phyloP scores from a whole-genome alignment of 2,888 invertebrate species.

The Nycteola revayana region DNA sequence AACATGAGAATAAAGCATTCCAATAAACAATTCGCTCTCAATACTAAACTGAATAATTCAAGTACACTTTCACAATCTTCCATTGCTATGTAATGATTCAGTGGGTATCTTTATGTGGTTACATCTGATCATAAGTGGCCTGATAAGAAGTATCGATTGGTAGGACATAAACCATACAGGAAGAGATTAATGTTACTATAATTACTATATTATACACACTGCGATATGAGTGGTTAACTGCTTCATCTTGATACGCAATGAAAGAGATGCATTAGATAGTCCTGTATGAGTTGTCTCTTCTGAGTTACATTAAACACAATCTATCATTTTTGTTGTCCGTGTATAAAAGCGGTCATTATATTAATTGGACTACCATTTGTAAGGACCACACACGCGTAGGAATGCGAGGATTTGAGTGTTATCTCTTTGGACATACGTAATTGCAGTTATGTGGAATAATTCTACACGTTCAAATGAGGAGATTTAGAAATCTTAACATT shows the following conservation, averaged over 20 bases:
- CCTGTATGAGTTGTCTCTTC: not conserved
- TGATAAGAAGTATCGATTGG: conserved; percentile 52
- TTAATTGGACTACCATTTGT: not conserved
- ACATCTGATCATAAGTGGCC: conserved; percentile 63
- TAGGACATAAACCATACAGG: conserved; percentile 48
- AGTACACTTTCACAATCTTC: conserved; percentile 35
- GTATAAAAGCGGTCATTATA: not conserved
- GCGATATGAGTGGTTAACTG: conserved; percentile 27
- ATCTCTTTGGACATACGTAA: not conserved
- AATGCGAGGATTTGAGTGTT: not conserved
- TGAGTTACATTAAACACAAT: not conserved
- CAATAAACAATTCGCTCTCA: conserved; percentile 29
- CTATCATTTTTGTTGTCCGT: conserved; percentile 1
- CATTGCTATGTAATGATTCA: conserved; percentile 45
- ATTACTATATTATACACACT: conserved; percentile 23
- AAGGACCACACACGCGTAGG: not conserved
- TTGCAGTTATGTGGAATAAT: not conserved
- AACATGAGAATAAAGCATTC: conserved; percentile 24
- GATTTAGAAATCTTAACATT: too few species aligned
- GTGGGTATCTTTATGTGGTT: conserved; percentile 50
- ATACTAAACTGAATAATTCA: conserved; percentile 27
- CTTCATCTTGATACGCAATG: conserved; percentile 26
- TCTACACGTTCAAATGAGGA: too few species aligned
- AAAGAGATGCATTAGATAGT: not conserved
- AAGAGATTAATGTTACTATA: conserved; percentile 36